Base-by-base conservation (phyloP, 2,797 vertebrate genomes). In the Poeciliopsis presidionis region DNA sequence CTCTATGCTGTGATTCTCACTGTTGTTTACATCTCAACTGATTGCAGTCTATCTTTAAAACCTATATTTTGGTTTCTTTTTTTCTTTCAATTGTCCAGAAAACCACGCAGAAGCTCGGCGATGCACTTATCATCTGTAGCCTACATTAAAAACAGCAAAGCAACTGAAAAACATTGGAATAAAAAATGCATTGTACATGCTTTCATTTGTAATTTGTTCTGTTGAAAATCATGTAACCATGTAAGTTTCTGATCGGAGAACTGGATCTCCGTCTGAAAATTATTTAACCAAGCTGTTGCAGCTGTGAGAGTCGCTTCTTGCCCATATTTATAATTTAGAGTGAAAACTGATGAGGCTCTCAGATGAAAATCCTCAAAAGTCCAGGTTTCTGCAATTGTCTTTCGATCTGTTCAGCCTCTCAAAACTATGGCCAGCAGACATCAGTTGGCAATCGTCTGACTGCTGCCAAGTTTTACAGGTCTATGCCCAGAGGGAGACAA, bases 11-110 rank as follows among this genome's bases (percentile, higher is more conserved):
- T 43, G 51, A 46, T 74, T 76, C 53, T 51, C 25, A 67, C 41
- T 25, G 36, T 57, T 84, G 49, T 80, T 81, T 81, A 33, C 11
- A 2, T 84, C 55, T 77, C 39, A 5, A 74, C 57, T 74, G 75
- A 81, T 72, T 59, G 47, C 43, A 13, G 0, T 18, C 82, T 11
- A 25, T 71, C 59, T 36, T n/a, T 61, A 45, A 70, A 51, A 65
- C 53, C 36, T 65, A 14, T 59, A 53, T 80, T 75, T 78, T 71
- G 33, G 2, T 76, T 4, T 75, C 16, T 39, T 73, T 55, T 80
- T 30, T 57, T 3, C 51, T 57, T 73, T 69, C 55, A 72, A 1
- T 5, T 55, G 69, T 82, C 65, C 16, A 47, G 18, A 55, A 76
- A 65, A 47, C n/a, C 39, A 30, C 1, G 0, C 9, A 75, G n/a